Evolutionary conservation across 2,113 vertebrate species (phyloP).

Genomic region (Saccopteryx bilineata): DNA sequence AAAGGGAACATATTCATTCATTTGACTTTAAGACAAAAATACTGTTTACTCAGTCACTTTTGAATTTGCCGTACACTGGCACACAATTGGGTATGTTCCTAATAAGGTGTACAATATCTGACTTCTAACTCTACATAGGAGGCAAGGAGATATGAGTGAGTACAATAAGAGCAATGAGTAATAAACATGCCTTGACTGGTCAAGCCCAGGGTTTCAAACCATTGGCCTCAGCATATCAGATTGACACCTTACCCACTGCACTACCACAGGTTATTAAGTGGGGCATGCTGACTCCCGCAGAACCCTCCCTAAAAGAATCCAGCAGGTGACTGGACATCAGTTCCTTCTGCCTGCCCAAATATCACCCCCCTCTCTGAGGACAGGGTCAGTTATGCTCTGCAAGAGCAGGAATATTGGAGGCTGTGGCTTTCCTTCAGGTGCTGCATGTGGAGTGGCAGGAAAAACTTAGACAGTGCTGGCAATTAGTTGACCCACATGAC

Average conservation of each 20-base stretch:
- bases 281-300: accelerated
- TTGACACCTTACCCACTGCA: too few relatives aligned
- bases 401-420: background rate
- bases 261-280: background rate
- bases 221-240: too few relatives aligned
- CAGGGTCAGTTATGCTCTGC: background rate
- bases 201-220: too few relatives aligned
- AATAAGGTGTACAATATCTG: background rate
- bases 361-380: background rate
- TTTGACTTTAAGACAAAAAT: background rate
- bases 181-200: background rate
- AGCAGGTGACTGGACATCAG: background rate
- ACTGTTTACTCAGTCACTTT: background rate
- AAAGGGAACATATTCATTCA: background rate
- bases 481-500: background rate
- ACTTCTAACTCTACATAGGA: background rate
- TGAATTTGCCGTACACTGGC: background rate
- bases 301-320: background rate
- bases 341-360: background rate
- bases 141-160: background rate
- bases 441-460: accelerated
- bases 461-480: background rate
- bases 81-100: conserved; percentile 5
- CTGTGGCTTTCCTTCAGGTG: background rate
- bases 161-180: background rate